phyloP scores from a whole-genome alignment of 2,888 invertebrate species.

The Augochlorella aurata region DNA sequence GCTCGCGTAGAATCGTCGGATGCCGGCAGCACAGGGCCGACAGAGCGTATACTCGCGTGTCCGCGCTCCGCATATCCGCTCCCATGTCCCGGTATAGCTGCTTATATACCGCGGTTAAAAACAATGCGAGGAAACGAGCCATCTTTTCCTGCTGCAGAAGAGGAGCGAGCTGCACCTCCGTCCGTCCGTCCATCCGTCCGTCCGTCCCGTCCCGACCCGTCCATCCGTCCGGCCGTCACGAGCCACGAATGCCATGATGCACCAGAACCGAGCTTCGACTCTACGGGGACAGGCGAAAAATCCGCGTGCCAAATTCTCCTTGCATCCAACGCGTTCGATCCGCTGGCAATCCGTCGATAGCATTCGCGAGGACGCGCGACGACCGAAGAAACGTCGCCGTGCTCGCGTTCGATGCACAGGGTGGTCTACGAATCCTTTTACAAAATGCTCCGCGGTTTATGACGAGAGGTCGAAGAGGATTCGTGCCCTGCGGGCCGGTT shows the following conservation, averaged over 20 bases:
- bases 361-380: background rate
- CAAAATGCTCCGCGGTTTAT: slow-evolving; percentile 68
- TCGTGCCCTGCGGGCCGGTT: slow-evolving; percentile 70
- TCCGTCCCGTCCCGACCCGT: slow-evolving; percentile 27
- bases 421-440: slow-evolving; percentile 4
- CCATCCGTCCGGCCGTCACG: slow-evolving; percentile 40
- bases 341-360: background rate
- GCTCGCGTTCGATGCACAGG: background rate
- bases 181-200: slow-evolving; percentile 30
- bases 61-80: slow-evolving; percentile 79
- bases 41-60: slow-evolving; percentile 75
- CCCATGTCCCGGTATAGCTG: slow-evolving; percentile 77
- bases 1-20: slow-evolving; percentile 45
- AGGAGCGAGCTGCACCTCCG: slow-evolving; percentile 61
- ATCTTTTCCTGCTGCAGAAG: slow-evolving; percentile 77
- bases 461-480: slow-evolving; percentile 73
- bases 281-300: slow-evolving; percentile 13
- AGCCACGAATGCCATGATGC: slow-evolving; percentile 35
- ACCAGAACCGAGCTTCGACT: slow-evolving; percentile 22
- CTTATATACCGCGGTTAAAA: slow-evolving; percentile 74
- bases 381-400: no score
- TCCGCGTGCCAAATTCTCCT: slow-evolving; percentile 6
- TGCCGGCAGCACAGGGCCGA: slow-evolving; percentile 63
- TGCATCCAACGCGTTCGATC: background rate
- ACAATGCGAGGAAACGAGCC: slow-evolving; percentile 81